Evolutionary conservation across 2,888 invertebrate genomes (phyloP), one percentile per base, ranked within the genome.

Genomic region (Meloe dianella): DNA sequence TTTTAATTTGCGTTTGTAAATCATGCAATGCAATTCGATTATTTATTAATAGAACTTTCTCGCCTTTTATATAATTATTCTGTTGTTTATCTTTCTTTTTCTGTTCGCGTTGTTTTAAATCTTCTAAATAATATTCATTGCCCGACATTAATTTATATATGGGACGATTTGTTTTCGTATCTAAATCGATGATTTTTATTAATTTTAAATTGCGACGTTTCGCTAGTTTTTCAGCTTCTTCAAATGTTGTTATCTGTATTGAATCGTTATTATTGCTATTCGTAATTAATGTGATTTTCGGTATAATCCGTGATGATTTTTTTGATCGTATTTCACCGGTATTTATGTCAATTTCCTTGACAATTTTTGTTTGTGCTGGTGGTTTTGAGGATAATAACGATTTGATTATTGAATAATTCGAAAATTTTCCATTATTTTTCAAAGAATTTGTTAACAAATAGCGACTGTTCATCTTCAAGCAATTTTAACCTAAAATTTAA

Each of bases 201-300:
- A 94, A 84, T 78, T 90, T 90, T 69, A 93, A 83, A 61, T 91
- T 89, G 72, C 91, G 85, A 51, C 90, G 86, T 66, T 87, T 85
- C 0, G 93, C 90, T 67, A 94, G 76, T 79, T 87, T 92, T 73
- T 89, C 86, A 0, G 93, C 93, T 74, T 90, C 90, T 71, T 89
- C 89, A 29, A 93, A 71, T 29, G 90, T 88, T 0, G 87, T 87
- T 3, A 92, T 85, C 68, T 84, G 86, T 22, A 90, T 81, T 78
- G 90, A 88, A 60, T 78, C 74, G 35, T 86, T 83, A 20, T 51
- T 41, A n/a, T 17, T n/a, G 2, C 32, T 32, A 32, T 8, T 41
- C 41, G 85, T 84, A 66, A 92, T 84, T 30, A 93, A 81, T 0
- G 92, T 92, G 70, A 93, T 90, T 82, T 87, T 88, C n/a, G 88